Evolutionary conservation across 2,888 invertebrate genomes (phyloP), one percentile per base, ranked within the genome.

Genomic region (Dicyrtomina minuta): DNA sequence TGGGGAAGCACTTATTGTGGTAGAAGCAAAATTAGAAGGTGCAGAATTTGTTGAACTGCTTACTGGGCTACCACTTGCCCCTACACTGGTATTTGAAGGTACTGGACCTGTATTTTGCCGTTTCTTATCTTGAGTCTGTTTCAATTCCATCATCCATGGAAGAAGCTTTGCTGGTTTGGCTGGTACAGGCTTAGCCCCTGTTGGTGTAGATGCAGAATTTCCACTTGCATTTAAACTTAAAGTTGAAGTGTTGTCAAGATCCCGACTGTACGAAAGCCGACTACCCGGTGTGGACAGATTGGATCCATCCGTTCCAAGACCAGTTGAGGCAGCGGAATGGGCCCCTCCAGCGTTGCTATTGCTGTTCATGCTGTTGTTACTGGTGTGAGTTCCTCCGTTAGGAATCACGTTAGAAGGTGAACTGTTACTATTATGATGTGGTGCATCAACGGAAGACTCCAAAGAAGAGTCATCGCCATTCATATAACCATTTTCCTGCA

Each of bases 121-220:
- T 61, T 78, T 78, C 65, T 77, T 79, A 59, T 79, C 77, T 72
- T 92, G 91, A 79, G 89, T 90, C 74, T 90, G 85, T 80, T 91
- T 91, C 75, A 92, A 85, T 80, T 92, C 91, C 75, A 87, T 89
- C 86, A 92, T 88, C 91, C 91, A 92, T 0, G 91, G 91, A 58
- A 88, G 89, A n/a, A 61, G 71, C 79, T 80, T 70, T 80, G 79
- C 68, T 77, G 77, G 73, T 78, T 79, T 46, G 70, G 67, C 61
- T 71, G 73, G 22, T 66, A 55, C 59, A 43, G 64, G 13, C n/a
- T 70, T 72, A 26, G 51, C 69, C 24, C 74, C 69, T 17, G 67
- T 56, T 22, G 75, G 73, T 22, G 72, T 67, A 56, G 64, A 26
- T 33, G 20, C 44, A 56, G 43, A 24, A 66, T 61, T 70, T 20